Evolutionary conservation across 2,113 vertebrate species (phyloP).

Genomic region (Myocastor coypus): DNA sequence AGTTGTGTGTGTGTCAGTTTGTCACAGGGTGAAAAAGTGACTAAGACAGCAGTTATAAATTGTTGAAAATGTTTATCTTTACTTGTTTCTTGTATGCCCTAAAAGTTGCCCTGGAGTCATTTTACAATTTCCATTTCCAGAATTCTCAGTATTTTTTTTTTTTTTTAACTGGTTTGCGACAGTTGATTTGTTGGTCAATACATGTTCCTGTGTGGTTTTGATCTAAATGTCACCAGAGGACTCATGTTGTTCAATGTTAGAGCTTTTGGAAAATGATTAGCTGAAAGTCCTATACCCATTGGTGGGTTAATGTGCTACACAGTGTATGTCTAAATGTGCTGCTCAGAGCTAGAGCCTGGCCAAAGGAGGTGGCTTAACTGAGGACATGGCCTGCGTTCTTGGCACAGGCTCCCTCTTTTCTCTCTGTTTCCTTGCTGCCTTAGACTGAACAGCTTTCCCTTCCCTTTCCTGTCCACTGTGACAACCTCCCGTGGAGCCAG

Average conservation of each 20-base stretch:
- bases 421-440: not conserved
- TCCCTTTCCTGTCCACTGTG: not conserved
- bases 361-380: not conserved
- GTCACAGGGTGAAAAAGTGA: not conserved
- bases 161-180: not conserved
- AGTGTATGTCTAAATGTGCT: not conserved
- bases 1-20: not conserved
- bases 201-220: not conserved
- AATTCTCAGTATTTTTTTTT: constrained; percentile 5
- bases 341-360: not conserved
- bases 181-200: not conserved
- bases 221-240: not conserved
- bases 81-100: not conserved
- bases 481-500: not conserved
- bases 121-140: not conserved
- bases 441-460: not conserved
- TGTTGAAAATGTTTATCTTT: not conserved
- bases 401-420: not conserved
- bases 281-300: not conserved
- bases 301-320: not conserved
- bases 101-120: not conserved
- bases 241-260: not conserved
- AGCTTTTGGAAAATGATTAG: not conserved
- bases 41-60: not conserved
- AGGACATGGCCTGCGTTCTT: not conserved